These are phyloP conservation scores for Sparus aurata DNA, from an alignment of 2,797 vertebrate genomes.

Conservation along the genomic window DNA sequence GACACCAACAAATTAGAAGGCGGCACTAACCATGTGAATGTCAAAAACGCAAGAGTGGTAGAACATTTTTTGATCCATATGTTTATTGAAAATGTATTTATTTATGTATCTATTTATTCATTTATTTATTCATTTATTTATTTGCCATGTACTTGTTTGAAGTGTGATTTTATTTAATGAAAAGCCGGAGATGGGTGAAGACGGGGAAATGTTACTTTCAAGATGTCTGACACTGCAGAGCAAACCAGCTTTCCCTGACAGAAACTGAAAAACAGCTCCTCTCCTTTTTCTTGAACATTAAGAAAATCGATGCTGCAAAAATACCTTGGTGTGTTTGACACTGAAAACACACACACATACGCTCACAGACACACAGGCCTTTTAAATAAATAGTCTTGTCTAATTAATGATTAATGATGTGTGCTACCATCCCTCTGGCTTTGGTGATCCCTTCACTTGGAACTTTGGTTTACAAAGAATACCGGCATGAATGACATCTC, in stretches of 20 bases:
- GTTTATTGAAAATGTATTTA: conserved; percentile 71
- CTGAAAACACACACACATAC: neutral
- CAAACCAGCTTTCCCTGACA: conserved; percentile 25
- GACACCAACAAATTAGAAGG: conserved; percentile 48
- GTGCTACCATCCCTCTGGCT: too few species aligned
- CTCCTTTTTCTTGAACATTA: conserved; percentile 14
- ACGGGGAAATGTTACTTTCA: conserved; percentile 24
- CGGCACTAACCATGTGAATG: conserved; percentile 74
- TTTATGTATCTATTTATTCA: conserved; percentile 48
- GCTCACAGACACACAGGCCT: neutral
- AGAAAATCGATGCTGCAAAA: conserved; percentile 64
- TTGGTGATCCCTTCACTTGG: neutral
- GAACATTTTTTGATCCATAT: conserved; percentile 64
- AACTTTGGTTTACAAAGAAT: neutral
- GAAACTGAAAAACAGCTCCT: neutral
- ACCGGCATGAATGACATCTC: neutral
- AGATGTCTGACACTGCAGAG: conserved; percentile 9
- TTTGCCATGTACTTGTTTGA: conserved; percentile 35
- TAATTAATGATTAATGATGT: neutral
- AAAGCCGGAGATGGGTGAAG: conserved; percentile 11
- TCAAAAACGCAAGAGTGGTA: conserved; percentile 58
- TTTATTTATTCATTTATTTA: conserved; percentile 62
- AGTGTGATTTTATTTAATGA: conserved; percentile 20
- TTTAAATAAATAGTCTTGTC: conserved; percentile 2
- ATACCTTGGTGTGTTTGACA: neutral